A percentile compares a stretch with the other conserved stretches of the same genome.
These are phyloP conservation scores for Hirudo medicinalis DNA, from an alignment of 1,140 invertebrate species.

Conservation along the genomic window DNA sequence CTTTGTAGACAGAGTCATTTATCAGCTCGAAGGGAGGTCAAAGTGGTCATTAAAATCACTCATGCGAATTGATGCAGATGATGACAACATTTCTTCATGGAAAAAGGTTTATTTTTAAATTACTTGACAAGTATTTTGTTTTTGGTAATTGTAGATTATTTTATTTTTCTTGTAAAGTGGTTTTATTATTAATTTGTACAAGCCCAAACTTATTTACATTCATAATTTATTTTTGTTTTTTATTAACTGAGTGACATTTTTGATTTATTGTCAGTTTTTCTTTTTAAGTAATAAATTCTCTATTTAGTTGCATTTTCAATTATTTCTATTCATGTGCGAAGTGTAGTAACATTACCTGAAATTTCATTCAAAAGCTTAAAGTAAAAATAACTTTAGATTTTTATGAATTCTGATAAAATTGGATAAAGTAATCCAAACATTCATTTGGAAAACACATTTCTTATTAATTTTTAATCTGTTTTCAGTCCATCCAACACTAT, in stretches of 20 bases:
- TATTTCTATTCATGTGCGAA: no score
- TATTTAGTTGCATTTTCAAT: no score
- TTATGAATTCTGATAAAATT: no score
- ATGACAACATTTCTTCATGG: conserved; percentile 13
- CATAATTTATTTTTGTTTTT: no score
- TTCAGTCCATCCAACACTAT: neutral
- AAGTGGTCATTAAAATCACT: conserved; percentile 14
- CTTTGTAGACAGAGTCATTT: conserved; percentile 19
- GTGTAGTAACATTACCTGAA: no score
- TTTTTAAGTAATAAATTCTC: no score
- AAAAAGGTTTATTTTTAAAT: conserved; percentile 40
- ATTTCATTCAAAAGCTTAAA: no score
- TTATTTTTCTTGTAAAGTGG: neutral
- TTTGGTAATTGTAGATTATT: conserved; percentile 42
- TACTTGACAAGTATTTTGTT: conserved; percentile 62
- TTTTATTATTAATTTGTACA: neutral
- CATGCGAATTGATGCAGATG: conserved; percentile 9
- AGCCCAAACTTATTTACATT: no score
- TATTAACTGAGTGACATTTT: no score
- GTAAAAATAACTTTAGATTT: no score
- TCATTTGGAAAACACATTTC: neutral
- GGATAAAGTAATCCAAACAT: neutral
- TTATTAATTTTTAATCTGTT: neutral
- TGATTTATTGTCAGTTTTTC: no score
- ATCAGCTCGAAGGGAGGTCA: conserved; percentile 11